Evolutionary conservation across 2,797 vertebrate species (phyloP).

Genomic region (Halcyon leucocephala): DNA sequence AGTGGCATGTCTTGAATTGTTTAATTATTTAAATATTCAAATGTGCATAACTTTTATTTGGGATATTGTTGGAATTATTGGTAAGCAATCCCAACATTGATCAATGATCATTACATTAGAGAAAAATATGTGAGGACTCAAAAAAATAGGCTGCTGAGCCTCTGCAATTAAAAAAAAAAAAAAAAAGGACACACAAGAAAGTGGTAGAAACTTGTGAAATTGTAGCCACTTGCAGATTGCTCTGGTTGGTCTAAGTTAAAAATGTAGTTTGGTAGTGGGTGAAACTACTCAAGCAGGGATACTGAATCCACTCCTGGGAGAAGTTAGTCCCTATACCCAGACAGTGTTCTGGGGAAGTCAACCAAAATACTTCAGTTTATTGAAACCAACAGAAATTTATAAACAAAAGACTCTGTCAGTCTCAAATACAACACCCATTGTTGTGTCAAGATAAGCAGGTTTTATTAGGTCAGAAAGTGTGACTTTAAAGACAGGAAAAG

Average conservation of each 20-base stretch:
- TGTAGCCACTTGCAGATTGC: neutral
- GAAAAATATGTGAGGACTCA: neutral
- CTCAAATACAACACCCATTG: neutral
- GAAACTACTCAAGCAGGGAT: neutral
- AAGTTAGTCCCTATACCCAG: neutral
- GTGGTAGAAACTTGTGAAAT: neutral
- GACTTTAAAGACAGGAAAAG: neutral
- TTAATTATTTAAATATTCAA: neutral
- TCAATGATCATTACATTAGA: neutral
- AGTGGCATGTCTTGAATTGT: neutral
- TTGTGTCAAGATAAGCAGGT: neutral
- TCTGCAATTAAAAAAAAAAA: neutral
- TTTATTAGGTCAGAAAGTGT: neutral
- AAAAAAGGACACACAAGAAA: neutral
- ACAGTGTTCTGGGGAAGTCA: neutral
- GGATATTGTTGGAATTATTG: neutral
- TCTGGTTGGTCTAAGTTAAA: neutral
- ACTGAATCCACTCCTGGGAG: neutral
- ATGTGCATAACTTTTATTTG: neutral
- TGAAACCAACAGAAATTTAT: neutral
- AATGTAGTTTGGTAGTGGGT: neutral
- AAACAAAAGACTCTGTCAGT: neutral
- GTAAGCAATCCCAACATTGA: neutral
- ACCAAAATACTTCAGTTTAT: neutral
- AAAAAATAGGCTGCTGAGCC: neutral